Evolutionary conservation across 35 echinoderm and acorn worm species (phyloP), one percentile per base, ranked within the genome.

Genomic region (Nesometra sesokonis): DNA sequence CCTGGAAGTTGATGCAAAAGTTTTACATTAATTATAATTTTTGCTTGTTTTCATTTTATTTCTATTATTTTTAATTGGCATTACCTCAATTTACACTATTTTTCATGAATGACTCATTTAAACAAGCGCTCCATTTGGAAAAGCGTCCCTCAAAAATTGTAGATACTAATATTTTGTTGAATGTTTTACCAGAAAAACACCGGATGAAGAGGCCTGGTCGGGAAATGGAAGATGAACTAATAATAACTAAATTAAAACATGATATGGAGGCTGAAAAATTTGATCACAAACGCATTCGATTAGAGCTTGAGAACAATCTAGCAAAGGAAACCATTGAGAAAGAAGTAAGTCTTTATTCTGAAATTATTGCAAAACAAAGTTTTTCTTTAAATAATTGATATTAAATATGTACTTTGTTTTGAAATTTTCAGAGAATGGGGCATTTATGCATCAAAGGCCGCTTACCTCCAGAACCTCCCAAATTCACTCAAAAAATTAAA

Each of bases 191-290:
- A 93, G 92, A 93, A 79, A 93, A 84, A 38, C 84, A 85, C 17
- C 90, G 83, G 67, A 83, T 82, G 32, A 80, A 93, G 34, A 84
- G 87, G 37, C 46, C 85, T 32, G 31, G 11, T 36, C 87, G 89
- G 31, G 90, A 97, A 85, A 84, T 81, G 34, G 67, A 92, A 47
- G 94, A 87, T 35, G 91, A 93, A 57, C 27, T 90, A 35, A 40
- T 93, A 23, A 46, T 85, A 57, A 88, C 89, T 5, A 93, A 85
- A 35, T 83, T 97, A 29, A 89, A 97, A 81, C 82, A 77, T 32
- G 94, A 97, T 86, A 84, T 97, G 86, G 78, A 93, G 29, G 46
- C 85, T 37, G 77, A 93, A 67, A 97, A 97, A 47, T 37, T 86
- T 3, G 35, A 29, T 36, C 30, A 32, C 38, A 90, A 91, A 80